A percentile compares a stretch with the other conserved stretches of the same genome.
phyloP scores from a whole-genome alignment of 2,113 vertebrate genomes.

The Gambusia holbrooki region DNA sequence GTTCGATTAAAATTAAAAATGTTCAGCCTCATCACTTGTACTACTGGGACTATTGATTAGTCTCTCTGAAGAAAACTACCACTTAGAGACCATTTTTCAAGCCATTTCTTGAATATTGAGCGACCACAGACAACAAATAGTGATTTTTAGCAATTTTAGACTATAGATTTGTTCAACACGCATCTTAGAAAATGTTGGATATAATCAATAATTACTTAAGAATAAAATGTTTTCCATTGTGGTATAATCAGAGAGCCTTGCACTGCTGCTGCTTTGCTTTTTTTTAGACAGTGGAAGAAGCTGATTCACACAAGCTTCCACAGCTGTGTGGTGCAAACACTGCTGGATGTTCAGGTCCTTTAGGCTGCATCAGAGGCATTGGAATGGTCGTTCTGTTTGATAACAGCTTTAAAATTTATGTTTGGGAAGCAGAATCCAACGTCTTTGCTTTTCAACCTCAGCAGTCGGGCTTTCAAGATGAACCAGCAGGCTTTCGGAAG shows the following conservation, averaged over 20 bases:
- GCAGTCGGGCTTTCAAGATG: too few species aligned
- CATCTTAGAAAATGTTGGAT: background rate
- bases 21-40: conserved; percentile 14
- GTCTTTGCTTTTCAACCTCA: too few species aligned
- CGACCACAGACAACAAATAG: background rate
- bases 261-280: background rate
- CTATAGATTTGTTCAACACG: background rate
- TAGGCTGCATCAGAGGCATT: background rate
- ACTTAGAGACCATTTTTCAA: conserved; percentile 7
- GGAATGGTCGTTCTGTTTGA: background rate
- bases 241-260: background rate
- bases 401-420: background rate
- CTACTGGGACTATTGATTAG: background rate
- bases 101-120: conserved; percentile 23
- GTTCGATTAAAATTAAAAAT: conserved; percentile 33
- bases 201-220: background rate
- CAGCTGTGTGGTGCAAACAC: background rate
- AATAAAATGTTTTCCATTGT: background rate
- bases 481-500: too few species aligned
- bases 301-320: background rate
- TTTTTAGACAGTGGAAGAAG: background rate
- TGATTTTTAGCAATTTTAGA: conserved; percentile 1
- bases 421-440: background rate
- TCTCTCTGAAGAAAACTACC: conserved; percentile 8
- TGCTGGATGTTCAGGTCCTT: background rate